Conservation (phyloP, 1,140 invertebrate species). For the Ericerus pela region DNA sequence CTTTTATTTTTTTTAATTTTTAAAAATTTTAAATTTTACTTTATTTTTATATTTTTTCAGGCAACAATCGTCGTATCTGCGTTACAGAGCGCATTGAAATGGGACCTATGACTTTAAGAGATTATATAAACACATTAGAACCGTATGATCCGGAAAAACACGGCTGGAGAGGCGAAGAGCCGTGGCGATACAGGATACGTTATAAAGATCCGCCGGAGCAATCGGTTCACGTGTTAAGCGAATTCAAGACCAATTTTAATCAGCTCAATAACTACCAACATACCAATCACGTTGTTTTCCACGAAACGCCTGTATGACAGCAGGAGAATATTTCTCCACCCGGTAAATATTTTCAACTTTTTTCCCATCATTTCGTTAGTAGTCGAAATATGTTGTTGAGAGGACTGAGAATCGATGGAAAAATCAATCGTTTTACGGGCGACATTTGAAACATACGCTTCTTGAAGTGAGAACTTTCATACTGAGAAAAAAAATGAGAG, state of each 20-base stretch:
- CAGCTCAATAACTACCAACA: conserved; percentile 3
- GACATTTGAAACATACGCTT: too few species aligned
- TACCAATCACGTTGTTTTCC: background rate
- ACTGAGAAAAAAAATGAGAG: too few species aligned
- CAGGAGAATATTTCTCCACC: background rate
- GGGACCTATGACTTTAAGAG: conserved; percentile 21
- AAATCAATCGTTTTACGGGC: too few species aligned
- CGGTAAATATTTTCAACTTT: background rate
- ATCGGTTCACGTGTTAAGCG: background rate
- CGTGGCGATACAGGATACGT: conserved; percentile 12
- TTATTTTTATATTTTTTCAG: background rate
- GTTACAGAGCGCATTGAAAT: conserved; percentile 13
- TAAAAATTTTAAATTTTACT: too few species aligned
- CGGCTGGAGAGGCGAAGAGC: conserved; percentile 24
- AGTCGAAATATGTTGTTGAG: too few species aligned
- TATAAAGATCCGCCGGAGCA: background rate
- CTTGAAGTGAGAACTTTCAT: too few species aligned
- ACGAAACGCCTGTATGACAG: conserved; percentile 4
- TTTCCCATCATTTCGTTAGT: too few species aligned
- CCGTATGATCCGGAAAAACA: conserved; percentile 24
- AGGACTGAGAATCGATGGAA: too few species aligned
- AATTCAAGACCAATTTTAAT: background rate
- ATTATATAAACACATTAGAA: conserved; percentile 23
- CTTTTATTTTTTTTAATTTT: too few species aligned
- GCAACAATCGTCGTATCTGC: background rate